Evolutionary conservation across 2,888 invertebrate genomes (phyloP).

Genomic region (Lasius fuliginosus): DNA sequence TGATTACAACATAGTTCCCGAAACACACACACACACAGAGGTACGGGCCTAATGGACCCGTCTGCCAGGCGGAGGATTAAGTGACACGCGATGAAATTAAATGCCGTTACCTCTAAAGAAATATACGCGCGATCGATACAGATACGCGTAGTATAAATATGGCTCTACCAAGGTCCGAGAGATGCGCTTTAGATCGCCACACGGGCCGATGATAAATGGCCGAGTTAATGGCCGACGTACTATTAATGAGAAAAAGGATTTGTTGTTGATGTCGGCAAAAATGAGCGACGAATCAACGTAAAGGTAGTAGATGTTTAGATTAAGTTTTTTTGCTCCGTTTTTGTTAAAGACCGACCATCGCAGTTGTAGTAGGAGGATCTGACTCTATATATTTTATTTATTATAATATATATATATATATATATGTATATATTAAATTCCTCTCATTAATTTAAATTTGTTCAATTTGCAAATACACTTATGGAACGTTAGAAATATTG

Average conservation of each 20-base stretch:
- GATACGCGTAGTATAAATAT: slow-evolving; percentile 63
- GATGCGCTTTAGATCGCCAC: slow-evolving; percentile 64
- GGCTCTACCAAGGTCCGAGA: slow-evolving; percentile 51
- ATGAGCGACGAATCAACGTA: slow-evolving; percentile 48
- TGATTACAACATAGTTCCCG: slow-evolving; percentile 22
- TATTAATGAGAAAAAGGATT: slow-evolving; percentile 71
- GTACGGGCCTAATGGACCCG: slow-evolving; percentile 46
- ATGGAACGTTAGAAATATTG: not conserved
- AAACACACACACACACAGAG: slow-evolving; percentile 9
- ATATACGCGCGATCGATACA: slow-evolving; percentile 74
- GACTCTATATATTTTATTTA: not conserved
- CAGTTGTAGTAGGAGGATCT: not conserved
- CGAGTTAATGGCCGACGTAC: slow-evolving; percentile 63
- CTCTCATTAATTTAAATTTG: not conserved
- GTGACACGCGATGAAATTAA: slow-evolving; percentile 72
- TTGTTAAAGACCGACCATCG: not conserved
- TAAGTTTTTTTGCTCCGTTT: slow-evolving; percentile 54
- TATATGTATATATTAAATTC: not conserved
- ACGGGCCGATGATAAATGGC: slow-evolving; percentile 69
- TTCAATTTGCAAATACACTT: not conserved
- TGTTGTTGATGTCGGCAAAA: slow-evolving; percentile 64
- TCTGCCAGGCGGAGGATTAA: slow-evolving; percentile 59
- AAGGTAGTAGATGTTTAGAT: slow-evolving; percentile 46
- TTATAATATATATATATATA: not conserved
- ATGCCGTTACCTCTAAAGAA: slow-evolving; percentile 70